phyloP scores from a whole-genome alignment of 1,140 invertebrate genomes.

The Penaeus chinensis region DNA sequence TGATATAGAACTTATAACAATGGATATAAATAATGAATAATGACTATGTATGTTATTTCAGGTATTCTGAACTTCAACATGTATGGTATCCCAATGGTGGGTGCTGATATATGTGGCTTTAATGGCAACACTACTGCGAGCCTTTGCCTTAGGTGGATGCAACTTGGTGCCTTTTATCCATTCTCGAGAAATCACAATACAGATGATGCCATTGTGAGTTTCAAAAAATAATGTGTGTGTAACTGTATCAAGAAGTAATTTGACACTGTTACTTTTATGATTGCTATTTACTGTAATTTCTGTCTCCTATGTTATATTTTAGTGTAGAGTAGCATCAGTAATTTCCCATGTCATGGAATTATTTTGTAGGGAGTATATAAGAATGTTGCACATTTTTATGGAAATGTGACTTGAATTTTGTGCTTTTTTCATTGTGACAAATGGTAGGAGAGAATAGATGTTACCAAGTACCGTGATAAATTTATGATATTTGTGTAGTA shows the following conservation, averaged over 20 bases:
- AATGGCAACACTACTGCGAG: slow-evolving; percentile 69
- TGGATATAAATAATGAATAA: background rate
- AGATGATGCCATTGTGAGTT: slow-evolving; percentile 65
- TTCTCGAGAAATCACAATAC: slow-evolving; percentile 66
- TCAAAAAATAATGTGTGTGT: background rate
- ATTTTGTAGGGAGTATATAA: no score
- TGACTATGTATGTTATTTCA: slow-evolving; percentile 12
- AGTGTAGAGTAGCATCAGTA: no score
- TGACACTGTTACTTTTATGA: no score
- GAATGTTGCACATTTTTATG: no score
- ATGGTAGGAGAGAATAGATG: slow-evolving; percentile 64
- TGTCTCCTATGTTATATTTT: no score
- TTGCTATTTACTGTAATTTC: no score
- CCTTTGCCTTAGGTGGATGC: slow-evolving; percentile 72
- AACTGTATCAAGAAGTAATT: background rate
- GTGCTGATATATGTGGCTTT: slow-evolving; percentile 74
- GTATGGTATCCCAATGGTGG: slow-evolving; percentile 71
- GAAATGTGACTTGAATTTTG: slow-evolving; percentile 63
- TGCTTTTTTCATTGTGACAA: slow-evolving; percentile 35
- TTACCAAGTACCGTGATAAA: background rate
- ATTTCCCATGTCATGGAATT: no score
- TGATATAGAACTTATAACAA: no score
- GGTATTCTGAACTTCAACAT: slow-evolving; percentile 82
- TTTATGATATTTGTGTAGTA: background rate
- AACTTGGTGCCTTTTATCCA: slow-evolving; percentile 71